phyloP scores from a whole-genome alignment of 2,888 invertebrate species.

The Malacosoma neustria region DNA sequence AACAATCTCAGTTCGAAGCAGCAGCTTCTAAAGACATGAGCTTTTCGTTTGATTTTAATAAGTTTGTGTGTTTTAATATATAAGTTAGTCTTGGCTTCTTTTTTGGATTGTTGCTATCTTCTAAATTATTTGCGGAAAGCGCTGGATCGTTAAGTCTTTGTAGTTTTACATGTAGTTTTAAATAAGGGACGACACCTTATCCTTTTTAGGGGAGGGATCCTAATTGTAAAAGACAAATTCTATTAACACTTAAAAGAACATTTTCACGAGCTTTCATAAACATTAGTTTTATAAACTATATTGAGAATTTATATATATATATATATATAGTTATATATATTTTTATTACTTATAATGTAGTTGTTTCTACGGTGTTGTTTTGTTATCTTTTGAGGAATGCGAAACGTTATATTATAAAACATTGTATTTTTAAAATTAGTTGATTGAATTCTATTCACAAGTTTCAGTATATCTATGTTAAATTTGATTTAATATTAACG shows the following conservation, averaged over 20 bases:
- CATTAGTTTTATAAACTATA: conserved; percentile 46
- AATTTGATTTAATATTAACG: neutral
- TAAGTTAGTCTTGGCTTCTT: conserved; percentile 25
- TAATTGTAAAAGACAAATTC: conserved; percentile 67
- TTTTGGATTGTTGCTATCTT: conserved; percentile 24
- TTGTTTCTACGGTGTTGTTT: conserved; percentile 20
- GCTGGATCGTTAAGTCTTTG: conserved; percentile 28
- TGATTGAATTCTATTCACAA: too few species aligned
- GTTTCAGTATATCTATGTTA: too few species aligned
- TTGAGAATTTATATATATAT: conserved; percentile 24
- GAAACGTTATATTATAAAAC: too few species aligned
- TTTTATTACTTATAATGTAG: conserved; percentile 68
- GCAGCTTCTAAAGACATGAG: conserved; percentile 66
- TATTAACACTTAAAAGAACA: conserved; percentile 50
- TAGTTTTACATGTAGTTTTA: neutral
- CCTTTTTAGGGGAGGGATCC: conserved; percentile 3
- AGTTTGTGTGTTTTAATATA: conserved; percentile 49
- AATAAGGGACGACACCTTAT: too few species aligned
- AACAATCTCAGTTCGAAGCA: conserved; percentile 38
- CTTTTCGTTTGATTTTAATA: conserved; percentile 44
- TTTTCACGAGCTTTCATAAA: conserved; percentile 69
- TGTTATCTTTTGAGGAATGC: conserved; percentile 25
- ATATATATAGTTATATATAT: conserved; percentile 45
- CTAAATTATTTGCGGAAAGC: conserved; percentile 34
- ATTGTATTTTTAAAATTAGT: too few species aligned